Evolutionary conservation across 2,888 invertebrate species (phyloP).

Genomic region (Lomographa bimaculata): DNA sequence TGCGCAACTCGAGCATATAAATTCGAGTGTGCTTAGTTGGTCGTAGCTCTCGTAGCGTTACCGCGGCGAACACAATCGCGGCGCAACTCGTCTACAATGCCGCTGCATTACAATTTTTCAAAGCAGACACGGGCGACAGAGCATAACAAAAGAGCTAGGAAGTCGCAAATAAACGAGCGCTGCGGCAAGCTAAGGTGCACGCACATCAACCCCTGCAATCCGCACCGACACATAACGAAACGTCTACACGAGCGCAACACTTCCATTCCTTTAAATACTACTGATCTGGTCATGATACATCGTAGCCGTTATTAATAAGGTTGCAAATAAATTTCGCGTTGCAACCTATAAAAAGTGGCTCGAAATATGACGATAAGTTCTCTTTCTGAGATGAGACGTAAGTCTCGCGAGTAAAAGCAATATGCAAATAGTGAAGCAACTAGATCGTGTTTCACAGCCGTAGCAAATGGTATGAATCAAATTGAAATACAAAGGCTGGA

Average conservation of each 20-base stretch:
- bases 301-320: too few relatives aligned
- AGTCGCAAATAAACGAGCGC: slow-evolving; percentile 79
- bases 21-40: slow-evolving; percentile 43
- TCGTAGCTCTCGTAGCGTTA: slow-evolving; percentile 42
- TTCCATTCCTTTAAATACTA: too few relatives aligned
- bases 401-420: slow-evolving; percentile 8
- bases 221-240: slow-evolving; percentile 37
- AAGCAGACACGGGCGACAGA: slow-evolving; percentile 77
- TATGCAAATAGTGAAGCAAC: slow-evolving; percentile 13
- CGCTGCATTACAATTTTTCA: slow-evolving; percentile 80
- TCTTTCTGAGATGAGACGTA: slow-evolving; percentile 6
- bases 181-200: slow-evolving; percentile 66
- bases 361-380: too few relatives aligned
- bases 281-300: too few relatives aligned
- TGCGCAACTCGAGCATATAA: slow-evolving; percentile 42
- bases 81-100: slow-evolving; percentile 69
- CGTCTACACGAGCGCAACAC: slow-evolving; percentile 22
- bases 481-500: slow-evolving; percentile 57
- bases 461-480: slow-evolving; percentile 43
- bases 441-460: slow-evolving; percentile 32
- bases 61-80: slow-evolving; percentile 61
- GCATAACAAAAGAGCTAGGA: slow-evolving; percentile 79
- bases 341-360: too few relatives aligned
- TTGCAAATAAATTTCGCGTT: too few relatives aligned
- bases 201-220: slow-evolving; percentile 49